Percentiles rank a stretch among this genome's conserved stretches.
phyloP scores from a whole-genome alignment of 1,140 invertebrate species.

The Araneus ventricosus region DNA sequence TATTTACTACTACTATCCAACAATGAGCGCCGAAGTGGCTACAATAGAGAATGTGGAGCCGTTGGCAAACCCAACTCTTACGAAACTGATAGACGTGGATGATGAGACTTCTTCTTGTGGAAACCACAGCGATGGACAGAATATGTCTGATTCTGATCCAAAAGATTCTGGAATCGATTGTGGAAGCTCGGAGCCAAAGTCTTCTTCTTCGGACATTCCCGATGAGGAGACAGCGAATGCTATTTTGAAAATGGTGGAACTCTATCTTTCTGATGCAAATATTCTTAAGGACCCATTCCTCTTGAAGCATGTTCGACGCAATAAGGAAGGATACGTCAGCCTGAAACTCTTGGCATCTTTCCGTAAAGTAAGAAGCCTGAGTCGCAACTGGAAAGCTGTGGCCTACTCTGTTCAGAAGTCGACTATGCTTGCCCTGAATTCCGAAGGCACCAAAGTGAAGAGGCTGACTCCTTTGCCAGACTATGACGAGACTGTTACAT shows the following conservation, averaged over 20 bases:
- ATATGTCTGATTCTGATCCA: constrained; percentile 63
- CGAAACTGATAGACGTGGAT: not conserved
- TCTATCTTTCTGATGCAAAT: constrained; percentile 96
- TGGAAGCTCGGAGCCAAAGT: not conserved
- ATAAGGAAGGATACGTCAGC: constrained; percentile 96
- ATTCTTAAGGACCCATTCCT: constrained; percentile 97
- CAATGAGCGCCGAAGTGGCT: constrained; percentile 27
- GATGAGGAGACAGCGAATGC: constrained; percentile 48
- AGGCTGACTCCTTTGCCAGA: constrained; percentile 91
- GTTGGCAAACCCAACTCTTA: not conserved
- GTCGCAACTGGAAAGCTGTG: constrained; percentile 95
- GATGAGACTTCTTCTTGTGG: constrained; percentile 58
- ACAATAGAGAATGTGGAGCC: not conserved
- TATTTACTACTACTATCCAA: not conserved
- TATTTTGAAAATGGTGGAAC: constrained; percentile 89
- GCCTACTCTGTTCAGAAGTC: constrained; percentile 89
- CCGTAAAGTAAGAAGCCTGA: constrained; percentile 88
- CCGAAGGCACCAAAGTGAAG: constrained; percentile 93
- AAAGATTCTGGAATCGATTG: constrained; percentile 70
- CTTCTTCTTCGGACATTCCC: not conserved
- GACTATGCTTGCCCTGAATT: constrained; percentile 92
- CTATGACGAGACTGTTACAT: constrained; percentile 93
- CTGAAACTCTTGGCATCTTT: constrained; percentile 86
- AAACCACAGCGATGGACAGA: constrained; percentile 61
- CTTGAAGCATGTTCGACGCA: constrained; percentile 94